Evolutionary conservation across 2,797 vertebrate species (phyloP).

Genomic region (Myotis pilosus): DNA sequence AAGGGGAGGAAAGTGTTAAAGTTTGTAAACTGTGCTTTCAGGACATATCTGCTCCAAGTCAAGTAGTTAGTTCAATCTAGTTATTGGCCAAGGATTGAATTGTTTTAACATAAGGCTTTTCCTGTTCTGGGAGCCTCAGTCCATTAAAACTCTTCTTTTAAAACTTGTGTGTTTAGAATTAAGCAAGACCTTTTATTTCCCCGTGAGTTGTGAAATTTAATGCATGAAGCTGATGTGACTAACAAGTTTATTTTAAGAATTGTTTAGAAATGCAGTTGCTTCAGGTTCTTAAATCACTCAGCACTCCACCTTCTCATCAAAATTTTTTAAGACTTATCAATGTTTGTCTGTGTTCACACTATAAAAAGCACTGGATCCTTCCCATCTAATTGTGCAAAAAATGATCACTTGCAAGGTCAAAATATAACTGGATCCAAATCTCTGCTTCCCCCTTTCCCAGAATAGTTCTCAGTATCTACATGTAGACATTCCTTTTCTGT

Average conservation of each 20-base stretch:
- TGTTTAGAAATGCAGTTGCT: constrained; percentile 72
- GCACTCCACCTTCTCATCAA: constrained; percentile 55
- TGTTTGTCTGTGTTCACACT: constrained; percentile 54
- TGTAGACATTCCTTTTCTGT: constrained; percentile 44
- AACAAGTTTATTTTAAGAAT: constrained; percentile 75
- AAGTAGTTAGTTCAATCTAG: constrained; percentile 56
- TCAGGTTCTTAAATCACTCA: constrained; percentile 67
- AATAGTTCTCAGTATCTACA: constrained; percentile 20
- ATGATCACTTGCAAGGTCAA: constrained; percentile 54
- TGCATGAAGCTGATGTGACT: constrained; percentile 71
- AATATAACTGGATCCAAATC: constrained; percentile 41
- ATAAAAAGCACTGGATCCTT: constrained; percentile 44
- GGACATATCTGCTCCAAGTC: constrained; percentile 34
- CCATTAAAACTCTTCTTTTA: constrained; percentile 63
- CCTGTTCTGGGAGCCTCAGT: constrained; percentile 52
- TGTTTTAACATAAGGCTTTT: constrained; percentile 59
- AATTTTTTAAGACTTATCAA: constrained; percentile 50
- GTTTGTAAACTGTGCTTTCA: constrained; percentile 51
- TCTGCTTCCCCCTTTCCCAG: background rate
- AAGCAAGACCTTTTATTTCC: constrained; percentile 59
- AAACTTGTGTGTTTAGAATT: constrained; percentile 63
- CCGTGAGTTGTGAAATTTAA: constrained; percentile 69
- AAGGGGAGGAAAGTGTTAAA: constrained; percentile 56
- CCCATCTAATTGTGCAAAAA: constrained; percentile 52
- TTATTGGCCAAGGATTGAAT: constrained; percentile 49